Percentiles rank a stretch among this genome's conserved stretches.
These are phyloP conservation scores for Neoitamus cyanurus DNA, from an alignment of 2,888 invertebrate genomes.

Conservation along the genomic window DNA sequence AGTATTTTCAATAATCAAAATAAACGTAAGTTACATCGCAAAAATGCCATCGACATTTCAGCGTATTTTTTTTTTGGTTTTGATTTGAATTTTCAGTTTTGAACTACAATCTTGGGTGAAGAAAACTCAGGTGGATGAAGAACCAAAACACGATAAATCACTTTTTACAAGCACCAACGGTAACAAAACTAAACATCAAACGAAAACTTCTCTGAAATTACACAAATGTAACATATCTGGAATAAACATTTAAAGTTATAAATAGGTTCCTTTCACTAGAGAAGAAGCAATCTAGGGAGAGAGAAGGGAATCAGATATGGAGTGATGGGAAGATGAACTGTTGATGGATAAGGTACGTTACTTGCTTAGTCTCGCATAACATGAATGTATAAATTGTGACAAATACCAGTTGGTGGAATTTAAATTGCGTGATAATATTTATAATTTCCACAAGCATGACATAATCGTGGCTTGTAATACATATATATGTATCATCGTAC, in stretches of 20 bases:
- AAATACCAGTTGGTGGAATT: no score
- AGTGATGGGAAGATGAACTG: no score
- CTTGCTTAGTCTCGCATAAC: no score
- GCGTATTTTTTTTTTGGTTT: not conserved
- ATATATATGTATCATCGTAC: no score
- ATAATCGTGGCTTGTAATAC: no score
- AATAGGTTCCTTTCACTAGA: not conserved
- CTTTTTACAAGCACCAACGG: constrained; percentile 30
- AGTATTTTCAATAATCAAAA: constrained; percentile 10
- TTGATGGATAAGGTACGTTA: not conserved
- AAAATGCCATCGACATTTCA: not conserved
- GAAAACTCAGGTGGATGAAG: not conserved
- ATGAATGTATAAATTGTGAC: no score
- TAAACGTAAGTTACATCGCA: not conserved
- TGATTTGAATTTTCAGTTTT: not conserved
- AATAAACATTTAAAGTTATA: not conserved
- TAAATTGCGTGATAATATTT: no score
- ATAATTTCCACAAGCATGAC: no score
- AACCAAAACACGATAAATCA: constrained; percentile 40
- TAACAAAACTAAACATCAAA: not conserved
- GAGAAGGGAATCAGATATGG: not conserved
- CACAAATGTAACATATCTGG: not conserved
- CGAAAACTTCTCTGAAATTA: not conserved
- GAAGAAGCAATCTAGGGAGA: not conserved
- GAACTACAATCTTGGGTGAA: not conserved